Evolutionary conservation across 2,797 vertebrate species (phyloP).

Genomic region (Knipowitschia caucasica): DNA sequence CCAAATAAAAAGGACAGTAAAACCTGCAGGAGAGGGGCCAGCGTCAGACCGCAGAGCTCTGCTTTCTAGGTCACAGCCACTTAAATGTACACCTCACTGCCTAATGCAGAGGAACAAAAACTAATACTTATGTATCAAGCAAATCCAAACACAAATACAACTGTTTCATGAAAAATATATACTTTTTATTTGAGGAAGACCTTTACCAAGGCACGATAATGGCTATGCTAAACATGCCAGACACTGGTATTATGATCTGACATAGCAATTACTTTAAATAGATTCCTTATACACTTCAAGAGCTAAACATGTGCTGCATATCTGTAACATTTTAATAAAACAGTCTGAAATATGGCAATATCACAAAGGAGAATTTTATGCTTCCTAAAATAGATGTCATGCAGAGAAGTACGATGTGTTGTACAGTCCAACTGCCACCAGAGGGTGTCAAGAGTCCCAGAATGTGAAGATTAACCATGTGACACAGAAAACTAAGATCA

Average conservation of each 20-base stretch:
- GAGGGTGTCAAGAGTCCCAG: constrained; percentile 29
- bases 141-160: constrained; percentile 20
- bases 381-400: constrained; percentile 38
- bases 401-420: constrained; percentile 30
- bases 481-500: constrained; percentile 48
- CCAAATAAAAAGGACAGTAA: constrained; percentile 63
- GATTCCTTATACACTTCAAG: constrained; percentile 30
- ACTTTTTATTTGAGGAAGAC: constrained; percentile 66
- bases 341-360: constrained; percentile 33
- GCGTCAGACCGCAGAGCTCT: constrained; percentile 36
- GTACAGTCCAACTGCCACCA: constrained; percentile 14
- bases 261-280: constrained; percentile 21
- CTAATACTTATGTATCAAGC: background rate
- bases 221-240: constrained; percentile 43
- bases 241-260: constrained; percentile 4
- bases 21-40: constrained; percentile 43
- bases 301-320: constrained; percentile 21
- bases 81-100: constrained; percentile 62
- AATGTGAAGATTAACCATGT: constrained; percentile 55
- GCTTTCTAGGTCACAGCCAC: constrained; percentile 66
- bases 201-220: constrained; percentile 61
- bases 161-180: constrained; percentile 54
- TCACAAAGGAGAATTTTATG: constrained; percentile 40
- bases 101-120: constrained; percentile 16
- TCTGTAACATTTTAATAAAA: constrained; percentile 32